Base-by-base conservation (phyloP, 2,888 invertebrate species). In the Esperia sulphurella region DNA sequence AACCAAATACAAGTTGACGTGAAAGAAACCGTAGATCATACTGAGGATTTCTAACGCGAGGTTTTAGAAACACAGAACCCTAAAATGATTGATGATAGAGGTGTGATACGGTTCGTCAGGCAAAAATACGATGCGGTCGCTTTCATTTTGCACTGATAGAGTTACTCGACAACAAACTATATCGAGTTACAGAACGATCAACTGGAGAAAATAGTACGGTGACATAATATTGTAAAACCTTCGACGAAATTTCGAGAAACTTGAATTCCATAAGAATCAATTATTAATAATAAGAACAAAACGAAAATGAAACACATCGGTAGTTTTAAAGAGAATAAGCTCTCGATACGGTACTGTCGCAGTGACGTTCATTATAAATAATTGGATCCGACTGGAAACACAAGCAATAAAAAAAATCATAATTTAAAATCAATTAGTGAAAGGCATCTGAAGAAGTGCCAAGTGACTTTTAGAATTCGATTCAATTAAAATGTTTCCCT, bases 71-170 rank as follows among this genome's bases (percentile, higher is more conserved):
- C 2, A 28, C 29, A 7, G 29, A 41, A 29, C 3, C 40, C 10
- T 4, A 40, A 40, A 14, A 7, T 40, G 29, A 29, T n/a, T 12
- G 6, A n/a, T n/a, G 35, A 35, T n/a, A n/a, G 12, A 3, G 3
- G 41, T 29, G 28, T 41, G 28, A 33, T 28, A 45, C 38, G 49
- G n/a, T 49, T 37, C 14, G 37, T 14, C 35, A 12, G 8, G 10
- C 33, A 33, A 48, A 44, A 48, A 44, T 43, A 40, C 43, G 48
- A 39, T 14, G 14, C 39, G 10, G 12, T 41, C 41, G 29, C 14
- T 47, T 35, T 47, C 39, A 37, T 37, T 47, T 47, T 28, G 5
- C 12, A n/a, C 37, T 14, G 12, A 37, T 28, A 13, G 14, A 31
- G 31, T 39, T 39, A 8, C 13, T 14, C 13, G 8, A 8, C 8